phyloP scores from a whole-genome alignment of 2,797 vertebrate species.

The Scomberomorus guttatus region DNA sequence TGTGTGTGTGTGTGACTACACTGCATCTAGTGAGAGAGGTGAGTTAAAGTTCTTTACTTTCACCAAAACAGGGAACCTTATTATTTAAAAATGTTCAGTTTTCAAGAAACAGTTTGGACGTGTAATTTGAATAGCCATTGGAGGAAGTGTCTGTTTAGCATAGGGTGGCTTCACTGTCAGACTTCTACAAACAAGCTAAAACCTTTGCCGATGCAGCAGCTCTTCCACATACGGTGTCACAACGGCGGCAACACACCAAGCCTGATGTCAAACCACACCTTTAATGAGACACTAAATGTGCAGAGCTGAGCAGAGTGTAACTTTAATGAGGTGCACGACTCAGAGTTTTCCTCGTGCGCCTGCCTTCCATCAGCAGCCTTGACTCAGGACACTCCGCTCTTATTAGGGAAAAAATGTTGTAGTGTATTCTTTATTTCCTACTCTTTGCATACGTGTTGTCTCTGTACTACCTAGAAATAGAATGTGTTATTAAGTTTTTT shows the following conservation, averaged over 20 bases:
- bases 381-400: conserved; percentile 46
- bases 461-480: conserved; percentile 23
- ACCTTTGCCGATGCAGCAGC: conserved; percentile 51
- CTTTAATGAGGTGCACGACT: conserved; percentile 69
- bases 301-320: conserved; percentile 57
- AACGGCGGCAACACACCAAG: conserved; percentile 48
- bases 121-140: conserved; percentile 23
- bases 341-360: conserved; percentile 44
- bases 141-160: conserved; percentile 11
- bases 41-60: background rate
- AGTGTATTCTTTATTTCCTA: conserved; percentile 38
- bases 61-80: background rate
- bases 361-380: conserved; percentile 53
- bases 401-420: conserved; percentile 30
- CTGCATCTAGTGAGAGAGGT: background rate
- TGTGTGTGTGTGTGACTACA: background rate
- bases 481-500: conserved; percentile 16
- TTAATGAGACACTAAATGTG: conserved; percentile 74
- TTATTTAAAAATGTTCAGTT: conserved; percentile 10
- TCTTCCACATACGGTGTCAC: conserved; percentile 42
- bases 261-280: conserved; percentile 58
- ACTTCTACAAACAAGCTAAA: conserved; percentile 46
- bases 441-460: conserved; percentile 38
- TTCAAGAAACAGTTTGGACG: conserved; percentile 17
- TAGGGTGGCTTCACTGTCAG: conserved; percentile 22